Conservation (phyloP, 2,888 invertebrate genomes). For the Luperina testacea region DNA sequence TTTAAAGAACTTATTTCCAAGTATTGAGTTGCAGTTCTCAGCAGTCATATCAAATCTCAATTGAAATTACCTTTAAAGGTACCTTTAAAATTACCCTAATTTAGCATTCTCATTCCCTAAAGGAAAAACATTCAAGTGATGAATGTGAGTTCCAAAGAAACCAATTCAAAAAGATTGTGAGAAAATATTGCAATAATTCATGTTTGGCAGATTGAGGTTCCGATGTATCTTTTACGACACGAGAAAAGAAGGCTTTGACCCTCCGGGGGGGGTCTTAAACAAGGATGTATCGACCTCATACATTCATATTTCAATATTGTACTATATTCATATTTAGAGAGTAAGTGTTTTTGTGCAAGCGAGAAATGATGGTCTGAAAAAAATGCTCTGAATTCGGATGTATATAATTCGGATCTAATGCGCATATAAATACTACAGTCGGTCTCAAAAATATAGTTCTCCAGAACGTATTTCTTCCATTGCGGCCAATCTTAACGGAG, state of each 20-base stretch:
- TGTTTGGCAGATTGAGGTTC: conserved; percentile 20
- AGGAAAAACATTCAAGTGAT: background rate
- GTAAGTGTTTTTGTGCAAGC: background rate
- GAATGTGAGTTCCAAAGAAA: background rate
- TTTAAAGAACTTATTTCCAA: background rate
- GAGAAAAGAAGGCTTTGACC: background rate
- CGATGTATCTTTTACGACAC: conserved; percentile 17
- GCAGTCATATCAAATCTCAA: background rate
- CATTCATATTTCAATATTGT: background rate
- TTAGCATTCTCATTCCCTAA: background rate
- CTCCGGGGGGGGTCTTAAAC: background rate
- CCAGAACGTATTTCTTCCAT: too few species aligned
- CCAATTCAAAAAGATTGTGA: background rate
- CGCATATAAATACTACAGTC: background rate
- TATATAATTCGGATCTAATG: background rate
- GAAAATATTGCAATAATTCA: conserved; percentile 21
- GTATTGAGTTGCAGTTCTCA: background rate
- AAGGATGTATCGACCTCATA: background rate
- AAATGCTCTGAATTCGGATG: background rate
- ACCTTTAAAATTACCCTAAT: background rate
- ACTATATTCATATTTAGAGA: background rate
- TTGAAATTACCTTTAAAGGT: too few species aligned
- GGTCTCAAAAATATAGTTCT: background rate
- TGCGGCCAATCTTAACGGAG: too few species aligned
- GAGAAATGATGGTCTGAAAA: background rate